A percentile compares a stretch with the other conserved stretches of the same genome.
phyloP scores from a whole-genome alignment of 2,113 vertebrate genomes.

The Montifringilla adamsi region DNA sequence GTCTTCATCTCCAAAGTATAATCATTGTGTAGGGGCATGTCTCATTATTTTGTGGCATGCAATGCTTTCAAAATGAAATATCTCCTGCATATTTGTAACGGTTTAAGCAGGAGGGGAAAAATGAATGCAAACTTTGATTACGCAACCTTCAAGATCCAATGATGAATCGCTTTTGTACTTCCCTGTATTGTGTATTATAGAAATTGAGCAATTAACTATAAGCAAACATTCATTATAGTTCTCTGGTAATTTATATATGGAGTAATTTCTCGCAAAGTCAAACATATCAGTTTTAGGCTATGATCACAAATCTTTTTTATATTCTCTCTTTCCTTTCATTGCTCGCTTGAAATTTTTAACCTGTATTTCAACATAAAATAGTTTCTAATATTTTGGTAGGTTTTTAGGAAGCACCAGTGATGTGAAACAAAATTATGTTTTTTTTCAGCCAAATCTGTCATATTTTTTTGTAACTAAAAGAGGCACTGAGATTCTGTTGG shows the following conservation, averaged over 20 bases:
- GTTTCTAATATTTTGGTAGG: background rate
- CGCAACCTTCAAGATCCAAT: background rate
- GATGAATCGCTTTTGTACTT: background rate
- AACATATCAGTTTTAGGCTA: background rate
- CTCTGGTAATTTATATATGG: background rate
- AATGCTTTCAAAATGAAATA: background rate
- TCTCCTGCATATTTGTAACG: background rate
- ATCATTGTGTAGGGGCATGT: background rate
- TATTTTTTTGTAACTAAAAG: background rate
- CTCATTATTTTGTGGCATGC: background rate
- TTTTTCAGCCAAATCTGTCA: background rate
- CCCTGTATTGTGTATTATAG: background rate
- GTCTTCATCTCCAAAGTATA: background rate
- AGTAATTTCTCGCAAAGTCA: background rate
- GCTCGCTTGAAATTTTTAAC: background rate
- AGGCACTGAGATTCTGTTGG: background rate
- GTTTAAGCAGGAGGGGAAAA: background rate
- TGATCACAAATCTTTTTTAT: background rate
- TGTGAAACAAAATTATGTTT: rapidly evolving
- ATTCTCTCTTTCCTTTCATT: background rate
- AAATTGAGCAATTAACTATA: background rate
- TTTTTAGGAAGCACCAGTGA: background rate
- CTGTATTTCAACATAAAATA: background rate
- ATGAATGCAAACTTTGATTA: constrained; percentile 8
- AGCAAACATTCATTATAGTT: background rate